Evolutionary conservation across 2,888 invertebrate species (phyloP).

Genomic region (Vandiemenella viatica): DNA sequence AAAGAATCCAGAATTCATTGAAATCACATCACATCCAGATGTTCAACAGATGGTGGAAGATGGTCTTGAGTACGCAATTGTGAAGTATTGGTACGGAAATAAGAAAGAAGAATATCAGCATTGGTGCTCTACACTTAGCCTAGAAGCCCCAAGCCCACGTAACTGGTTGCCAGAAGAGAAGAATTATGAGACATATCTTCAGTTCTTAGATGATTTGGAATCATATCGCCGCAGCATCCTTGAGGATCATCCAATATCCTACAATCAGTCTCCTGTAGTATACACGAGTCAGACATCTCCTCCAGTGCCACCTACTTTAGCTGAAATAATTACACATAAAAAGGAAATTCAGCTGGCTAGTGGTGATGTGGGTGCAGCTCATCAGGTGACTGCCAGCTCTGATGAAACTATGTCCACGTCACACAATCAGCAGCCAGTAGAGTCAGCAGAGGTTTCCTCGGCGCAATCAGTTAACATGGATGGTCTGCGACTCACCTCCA

Average conservation of each 20-base stretch:
- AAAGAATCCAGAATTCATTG: conserved; percentile 54
- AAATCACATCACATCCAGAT: conserved; percentile 47
- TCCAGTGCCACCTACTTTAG: background rate
- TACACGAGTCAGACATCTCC: background rate
- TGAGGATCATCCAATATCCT: no score
- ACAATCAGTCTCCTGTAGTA: no score
- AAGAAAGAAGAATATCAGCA: conserved; percentile 55
- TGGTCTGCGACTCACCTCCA: no score
- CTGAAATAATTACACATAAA: background rate
- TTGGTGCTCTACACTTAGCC: conserved; percentile 51
- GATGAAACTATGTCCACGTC: no score
- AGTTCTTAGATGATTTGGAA: background rate
- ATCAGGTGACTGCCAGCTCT: no score
- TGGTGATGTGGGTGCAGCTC: no score
- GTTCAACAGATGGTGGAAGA: conserved; percentile 67
- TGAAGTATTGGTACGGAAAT: conserved; percentile 60
- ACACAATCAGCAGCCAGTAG: no score
- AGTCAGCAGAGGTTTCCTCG: no score
- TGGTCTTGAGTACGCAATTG: conserved; percentile 64
- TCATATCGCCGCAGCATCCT: background rate
- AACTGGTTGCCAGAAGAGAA: conserved; percentile 40
- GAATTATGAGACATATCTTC: no score
- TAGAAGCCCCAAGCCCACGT: conserved; percentile 53
- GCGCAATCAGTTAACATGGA: no score
- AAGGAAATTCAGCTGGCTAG: no score